Evolutionary conservation across 2,113 vertebrate species (phyloP), one percentile per base, ranked within the genome.

Genomic region (Bujurquina vittata): DNA sequence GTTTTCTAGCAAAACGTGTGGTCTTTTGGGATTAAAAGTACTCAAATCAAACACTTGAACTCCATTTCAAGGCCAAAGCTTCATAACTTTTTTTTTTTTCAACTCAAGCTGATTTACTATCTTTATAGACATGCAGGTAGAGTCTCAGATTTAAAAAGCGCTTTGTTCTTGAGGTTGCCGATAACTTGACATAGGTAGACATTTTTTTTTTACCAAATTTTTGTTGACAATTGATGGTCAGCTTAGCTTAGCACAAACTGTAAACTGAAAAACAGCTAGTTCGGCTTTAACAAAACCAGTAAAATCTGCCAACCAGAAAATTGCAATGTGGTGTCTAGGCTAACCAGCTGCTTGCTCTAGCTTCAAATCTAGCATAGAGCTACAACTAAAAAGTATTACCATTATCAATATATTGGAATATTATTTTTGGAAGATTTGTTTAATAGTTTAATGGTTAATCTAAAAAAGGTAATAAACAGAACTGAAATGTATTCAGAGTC

Each of bases 251-350:
- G 23, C 9, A 10, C 63, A 69, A 49, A 69, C 63, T 29, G 40
- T 49, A 49, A 69, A 69, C 63, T 69, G 23, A 9, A 69, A 49
- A 49, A 69, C 63, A 67, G 46, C 40, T 69, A 69, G 40, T 69
- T 69, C 40, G 49, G 65, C 65, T 69, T 69, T 69, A 20, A 69
- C 37, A 29, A 49, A 29, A 49, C 29, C 40, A 69, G 23, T 29
- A 20, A 69, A 67, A 26, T 26, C 22, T 67, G 22, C 22, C 22
- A 67, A 18, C 22, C 40, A 67, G 4, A 26, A 14, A 46, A 67
- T 46, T 40, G 18, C 22, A 46, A 67, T 67, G 46, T 67, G 17
- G 46, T 18, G 22, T 49, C 46, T 26, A 29, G 15, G 63, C 63
- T 49, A 67, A 49, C 9, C 63, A 67, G 26, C 22, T 67, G 63